Conservation (phyloP, 2,797 vertebrate genomes). For the Rhinoraja longicauda region DNA sequence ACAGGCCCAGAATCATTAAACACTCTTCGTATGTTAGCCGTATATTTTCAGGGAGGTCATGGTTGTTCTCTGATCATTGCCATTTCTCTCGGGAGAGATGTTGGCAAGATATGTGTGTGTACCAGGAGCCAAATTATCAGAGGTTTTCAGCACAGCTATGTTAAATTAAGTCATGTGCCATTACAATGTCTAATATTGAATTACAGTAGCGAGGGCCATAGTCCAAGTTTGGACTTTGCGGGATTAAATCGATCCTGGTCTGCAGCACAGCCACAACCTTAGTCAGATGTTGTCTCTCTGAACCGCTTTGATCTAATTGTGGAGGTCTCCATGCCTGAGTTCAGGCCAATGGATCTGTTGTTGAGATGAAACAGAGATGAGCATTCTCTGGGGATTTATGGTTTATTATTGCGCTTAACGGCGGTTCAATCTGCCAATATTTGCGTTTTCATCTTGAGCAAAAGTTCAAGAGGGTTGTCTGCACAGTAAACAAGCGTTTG, state of each 20-base stretch:
- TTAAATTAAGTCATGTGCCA: not conserved
- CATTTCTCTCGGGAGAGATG: not conserved
- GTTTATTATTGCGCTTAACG: not conserved
- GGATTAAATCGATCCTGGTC: not conserved
- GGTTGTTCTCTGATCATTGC: not conserved
- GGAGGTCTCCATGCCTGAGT: not conserved
- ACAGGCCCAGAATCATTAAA: no score
- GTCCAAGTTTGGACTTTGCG: not conserved
- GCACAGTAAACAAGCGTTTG: no score
- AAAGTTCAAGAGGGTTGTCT: not conserved
- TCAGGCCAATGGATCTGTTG: not conserved
- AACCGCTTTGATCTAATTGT: not conserved
- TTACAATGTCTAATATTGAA: not conserved
- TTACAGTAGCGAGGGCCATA: not conserved
- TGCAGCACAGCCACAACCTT: not conserved
- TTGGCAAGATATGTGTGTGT: not conserved
- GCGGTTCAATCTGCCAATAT: not conserved
- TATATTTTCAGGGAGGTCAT: not conserved
- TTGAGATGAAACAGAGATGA: not conserved
- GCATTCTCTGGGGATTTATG: not conserved
- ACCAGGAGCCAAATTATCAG: not conserved
- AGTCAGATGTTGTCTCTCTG: not conserved
- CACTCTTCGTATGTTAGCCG: no score
- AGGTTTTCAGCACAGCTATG: not conserved
- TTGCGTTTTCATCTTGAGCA: not conserved